Percentiles rank a stretch among this genome's conserved stretches.
Evolutionary conservation across 2,888 invertebrate species (phyloP).

Genomic region (Danaus chrysippus): DNA sequence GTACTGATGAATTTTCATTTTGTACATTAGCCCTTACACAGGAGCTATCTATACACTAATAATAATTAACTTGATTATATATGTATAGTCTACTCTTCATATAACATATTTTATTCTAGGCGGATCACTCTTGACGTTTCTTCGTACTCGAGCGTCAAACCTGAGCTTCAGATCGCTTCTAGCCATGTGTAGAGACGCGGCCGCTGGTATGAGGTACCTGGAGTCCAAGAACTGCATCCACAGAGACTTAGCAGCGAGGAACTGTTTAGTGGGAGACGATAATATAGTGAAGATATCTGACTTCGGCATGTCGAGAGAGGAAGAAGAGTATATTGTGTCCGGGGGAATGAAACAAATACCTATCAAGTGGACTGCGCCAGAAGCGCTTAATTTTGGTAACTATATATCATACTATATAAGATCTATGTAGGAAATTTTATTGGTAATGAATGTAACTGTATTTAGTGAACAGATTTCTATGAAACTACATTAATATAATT

Average conservation of each 20-base stretch:
- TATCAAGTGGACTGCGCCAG: constrained; percentile 99
- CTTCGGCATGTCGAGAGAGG: constrained; percentile 98
- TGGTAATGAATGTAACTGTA: too few relatives aligned
- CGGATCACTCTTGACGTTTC: constrained; percentile 93
- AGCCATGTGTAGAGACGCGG: constrained; percentile 96
- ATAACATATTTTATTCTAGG: constrained; percentile 71
- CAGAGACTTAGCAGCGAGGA: constrained; percentile 95
- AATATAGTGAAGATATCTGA: constrained; percentile 97
- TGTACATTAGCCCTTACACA: too few relatives aligned
- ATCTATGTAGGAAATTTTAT: neutral
- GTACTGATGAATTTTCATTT: too few relatives aligned
- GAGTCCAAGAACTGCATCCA: constrained; percentile 98
- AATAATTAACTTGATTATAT: constrained; percentile 5
- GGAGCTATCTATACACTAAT: neutral
- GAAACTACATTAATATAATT: too few relatives aligned
- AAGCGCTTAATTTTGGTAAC: constrained; percentile 95
- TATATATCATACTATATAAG: neutral
- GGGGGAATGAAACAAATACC: constrained; percentile 99
- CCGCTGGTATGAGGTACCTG: constrained; percentile 95
- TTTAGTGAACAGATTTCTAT: too few relatives aligned
- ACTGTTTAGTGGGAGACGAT: constrained; percentile 92
- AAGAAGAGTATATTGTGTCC: constrained; percentile 97
- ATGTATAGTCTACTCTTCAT: neutral
- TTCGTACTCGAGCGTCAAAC: constrained; percentile 86
- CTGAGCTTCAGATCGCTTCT: constrained; percentile 84